Percentiles rank a stretch among this genome's conserved stretches.
Conservation (phyloP, 2,113 vertebrate species). For the Cochlearius cochlearius region DNA sequence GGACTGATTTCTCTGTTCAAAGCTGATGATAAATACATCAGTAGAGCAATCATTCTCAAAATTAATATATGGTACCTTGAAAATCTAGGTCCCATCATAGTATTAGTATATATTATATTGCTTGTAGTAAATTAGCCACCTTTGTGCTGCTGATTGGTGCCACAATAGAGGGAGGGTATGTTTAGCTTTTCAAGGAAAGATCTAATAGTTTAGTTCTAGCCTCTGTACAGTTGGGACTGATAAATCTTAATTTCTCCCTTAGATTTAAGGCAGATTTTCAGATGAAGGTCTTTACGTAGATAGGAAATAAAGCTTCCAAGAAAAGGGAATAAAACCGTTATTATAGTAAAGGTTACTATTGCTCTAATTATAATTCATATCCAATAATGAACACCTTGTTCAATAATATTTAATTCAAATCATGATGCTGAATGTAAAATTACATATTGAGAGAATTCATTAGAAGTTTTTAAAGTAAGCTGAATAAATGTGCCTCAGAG, state of each 20-base stretch:
- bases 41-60: not conserved
- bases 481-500: constrained; percentile 74
- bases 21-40: not conserved
- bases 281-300: constrained; percentile 30
- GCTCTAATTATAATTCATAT: constrained; percentile 72
- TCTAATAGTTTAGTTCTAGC: not conserved
- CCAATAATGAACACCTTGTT: constrained; percentile 74
- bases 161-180: not conserved
- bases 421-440: constrained; percentile 70
- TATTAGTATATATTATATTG: not conserved
- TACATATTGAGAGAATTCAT: constrained; percentile 75
- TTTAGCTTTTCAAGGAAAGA: constrained; percentile 42
- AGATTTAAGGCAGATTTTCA: constrained; percentile 27
- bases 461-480: constrained; percentile 75
- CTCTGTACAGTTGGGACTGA: not conserved
- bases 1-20: not conserved
- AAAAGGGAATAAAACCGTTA: constrained; percentile 26
- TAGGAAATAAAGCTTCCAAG: constrained; percentile 55
- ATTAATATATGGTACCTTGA: not conserved
- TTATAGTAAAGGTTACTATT: constrained; percentile 57
- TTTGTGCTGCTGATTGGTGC: not conserved
- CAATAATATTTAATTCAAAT: constrained; percentile 77
- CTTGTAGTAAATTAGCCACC: not conserved
- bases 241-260: constrained; percentile 55
- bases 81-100: constrained; percentile 1